Base-by-base conservation (phyloP, 2,113 vertebrate genomes). In the Elaphurus davidianus region DNA sequence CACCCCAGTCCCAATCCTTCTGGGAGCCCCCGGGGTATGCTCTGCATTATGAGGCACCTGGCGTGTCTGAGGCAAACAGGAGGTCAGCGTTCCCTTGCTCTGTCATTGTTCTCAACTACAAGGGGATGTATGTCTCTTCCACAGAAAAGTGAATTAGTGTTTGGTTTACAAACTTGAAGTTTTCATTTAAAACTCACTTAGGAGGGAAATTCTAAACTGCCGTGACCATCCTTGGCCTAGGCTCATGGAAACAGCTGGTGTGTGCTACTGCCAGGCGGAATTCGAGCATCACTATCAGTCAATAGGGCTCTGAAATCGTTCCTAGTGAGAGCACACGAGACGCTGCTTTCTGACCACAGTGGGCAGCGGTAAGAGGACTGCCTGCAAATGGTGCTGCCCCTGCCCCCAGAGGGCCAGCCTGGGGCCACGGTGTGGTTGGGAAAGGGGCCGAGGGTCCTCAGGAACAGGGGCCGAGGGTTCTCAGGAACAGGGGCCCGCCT, bases 151-250 rank as follows among this genome's bases (percentile, higher is more conserved):
- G 94, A 97, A 97, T 21, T 87, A 21, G 52, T 30, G 47, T 97
- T 98, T 98, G 96, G 91, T 93, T 92, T 98, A 98, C 54, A 96
- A 98, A 98, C 95, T 96, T 82, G 74, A 96, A 98, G 94, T 94
- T 96, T 84, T 97, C 96, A 97, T 96, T 93, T 98, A 97, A 96
- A 97, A 96, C 89, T 93, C 97, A 60, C 92, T 96, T 30, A 91
- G 93, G 84, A 97, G 92, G 74, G 97, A 74, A 89, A 90, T 95
- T 97, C 90, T 94, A 64, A 98, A 98, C 50, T 60, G 79, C 93
- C 93, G 54, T 98, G 97, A 98, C 95, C 64, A 96, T 40, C 98
- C 98, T 96, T 98, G 97, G 96, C 71, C 88, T 76, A 33, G 52
- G 95, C 92, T 50, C 74, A 92, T 95, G 96, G 97, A 97, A 97